phyloP scores from a whole-genome alignment of 1,140 invertebrate species.

The Lordiphosa collinella region DNA sequence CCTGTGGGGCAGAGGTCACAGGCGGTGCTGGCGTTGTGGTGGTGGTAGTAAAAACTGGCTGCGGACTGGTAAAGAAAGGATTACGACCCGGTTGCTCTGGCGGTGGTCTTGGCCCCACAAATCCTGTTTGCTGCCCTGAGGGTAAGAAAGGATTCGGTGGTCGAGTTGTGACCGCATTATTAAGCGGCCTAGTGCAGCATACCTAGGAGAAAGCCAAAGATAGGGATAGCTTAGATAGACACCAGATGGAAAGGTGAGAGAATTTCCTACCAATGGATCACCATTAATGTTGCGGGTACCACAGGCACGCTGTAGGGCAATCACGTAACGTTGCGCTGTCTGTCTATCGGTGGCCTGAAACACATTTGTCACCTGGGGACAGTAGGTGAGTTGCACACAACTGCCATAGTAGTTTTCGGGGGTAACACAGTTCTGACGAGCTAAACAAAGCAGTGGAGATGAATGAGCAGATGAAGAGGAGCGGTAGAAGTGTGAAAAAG shows the following conservation, averaged over 20 bases:
- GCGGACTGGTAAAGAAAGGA: conserved; percentile 32
- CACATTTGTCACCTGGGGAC: conserved; percentile 61
- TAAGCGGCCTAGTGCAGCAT: conserved; percentile 58
- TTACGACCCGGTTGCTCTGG: conserved; percentile 14
- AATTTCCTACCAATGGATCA: conserved; percentile 67
- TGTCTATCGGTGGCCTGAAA: conserved; percentile 45
- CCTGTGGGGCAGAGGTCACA: conserved; percentile 9
- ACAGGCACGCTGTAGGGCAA: conserved; percentile 61
- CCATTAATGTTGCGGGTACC: conserved; percentile 59
- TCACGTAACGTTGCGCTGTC: conserved; percentile 56
- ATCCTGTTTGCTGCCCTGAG: conserved; percentile 7
- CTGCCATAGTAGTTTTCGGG: conserved; percentile 71
- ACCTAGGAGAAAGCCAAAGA: conserved; percentile 36
- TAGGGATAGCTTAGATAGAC: conserved; percentile 24
- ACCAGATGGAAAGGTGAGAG: neutral
- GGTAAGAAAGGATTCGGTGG: conserved; percentile 54
- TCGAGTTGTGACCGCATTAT: conserved; percentile 44
- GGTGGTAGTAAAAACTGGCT: conserved; percentile 5
- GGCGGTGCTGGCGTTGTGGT: conserved; percentile 32
- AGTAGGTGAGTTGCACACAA: conserved; percentile 62
- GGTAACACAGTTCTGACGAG: conserved; percentile 62
- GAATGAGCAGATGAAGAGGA: neutral
- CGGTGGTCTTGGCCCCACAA: conserved; percentile 23
- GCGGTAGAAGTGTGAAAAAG: neutral
- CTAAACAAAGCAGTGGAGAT: conserved; percentile 16